Evolutionary conservation across 2,888 invertebrate genomes (phyloP).

Genomic region (Phorcus lineatus): DNA sequence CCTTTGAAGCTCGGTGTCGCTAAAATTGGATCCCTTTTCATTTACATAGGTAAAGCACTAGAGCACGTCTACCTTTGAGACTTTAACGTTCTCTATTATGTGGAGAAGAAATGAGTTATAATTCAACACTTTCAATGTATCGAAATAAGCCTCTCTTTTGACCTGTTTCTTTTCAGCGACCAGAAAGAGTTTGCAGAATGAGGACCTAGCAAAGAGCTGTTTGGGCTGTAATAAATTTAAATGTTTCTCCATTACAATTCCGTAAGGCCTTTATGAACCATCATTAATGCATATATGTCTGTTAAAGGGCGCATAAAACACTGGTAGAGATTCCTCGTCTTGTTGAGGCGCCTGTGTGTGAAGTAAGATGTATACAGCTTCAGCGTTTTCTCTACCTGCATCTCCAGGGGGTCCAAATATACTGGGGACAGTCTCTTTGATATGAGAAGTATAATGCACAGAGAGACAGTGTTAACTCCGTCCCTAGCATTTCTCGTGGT

Average conservation of each 20-base stretch:
- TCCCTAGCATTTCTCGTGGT: neutral
- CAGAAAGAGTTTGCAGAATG: neutral
- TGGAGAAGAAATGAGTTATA: neutral
- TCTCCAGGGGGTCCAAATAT: neutral
- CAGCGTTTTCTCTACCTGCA: neutral
- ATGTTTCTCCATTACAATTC: neutral
- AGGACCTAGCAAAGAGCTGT: neutral
- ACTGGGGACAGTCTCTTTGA: neutral
- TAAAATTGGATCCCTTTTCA: neutral
- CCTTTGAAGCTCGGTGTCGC: too few relatives aligned
- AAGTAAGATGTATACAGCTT: neutral
- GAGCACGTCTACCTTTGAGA: neutral
- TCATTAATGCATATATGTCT: neutral
- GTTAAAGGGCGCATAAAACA: constrained; percentile 1
- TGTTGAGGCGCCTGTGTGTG: neutral
- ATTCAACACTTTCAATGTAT: constrained; percentile 3
- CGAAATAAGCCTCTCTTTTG: neutral
- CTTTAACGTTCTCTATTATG: neutral
- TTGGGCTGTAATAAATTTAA: neutral
- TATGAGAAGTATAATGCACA: neutral
- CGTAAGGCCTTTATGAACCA: neutral
- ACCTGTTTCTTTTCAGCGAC: neutral
- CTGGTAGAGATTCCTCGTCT: neutral
- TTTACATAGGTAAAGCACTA: neutral
- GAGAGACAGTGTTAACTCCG: neutral